Conservation (phyloP, 2,113 vertebrate species). For the Lophura nycthemera region DNA sequence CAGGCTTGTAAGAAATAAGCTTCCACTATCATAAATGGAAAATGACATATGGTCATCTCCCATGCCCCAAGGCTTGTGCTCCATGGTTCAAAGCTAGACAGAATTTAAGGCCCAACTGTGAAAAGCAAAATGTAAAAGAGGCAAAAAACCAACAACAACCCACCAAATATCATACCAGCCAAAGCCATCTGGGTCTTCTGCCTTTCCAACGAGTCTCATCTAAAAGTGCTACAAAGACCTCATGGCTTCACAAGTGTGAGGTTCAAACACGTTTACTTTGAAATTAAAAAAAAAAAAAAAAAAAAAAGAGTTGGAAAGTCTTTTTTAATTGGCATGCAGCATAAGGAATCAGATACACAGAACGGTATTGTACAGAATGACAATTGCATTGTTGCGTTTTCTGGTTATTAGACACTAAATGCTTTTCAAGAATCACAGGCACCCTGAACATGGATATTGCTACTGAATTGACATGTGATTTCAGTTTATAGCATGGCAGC, state of each 20-base stretch:
- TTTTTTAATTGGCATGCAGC: conserved; percentile 69
- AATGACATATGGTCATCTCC: conserved; percentile 42
- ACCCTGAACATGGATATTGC: conserved; percentile 76
- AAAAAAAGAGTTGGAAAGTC: conserved; percentile 53
- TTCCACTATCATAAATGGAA: conserved; percentile 37
- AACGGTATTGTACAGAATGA: conserved; percentile 29
- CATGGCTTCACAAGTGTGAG: conserved; percentile 68
- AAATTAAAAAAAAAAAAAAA: conserved; percentile 43
- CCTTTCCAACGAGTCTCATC: conserved; percentile 53
- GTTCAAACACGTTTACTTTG: conserved; percentile 56
- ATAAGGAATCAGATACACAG: conserved; percentile 60
- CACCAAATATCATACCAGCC: conserved; percentile 23
- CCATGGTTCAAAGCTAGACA: conserved; percentile 68
- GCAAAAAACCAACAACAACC: neutral
- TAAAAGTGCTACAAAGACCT: conserved; percentile 70
- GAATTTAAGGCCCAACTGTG: conserved; percentile 69
- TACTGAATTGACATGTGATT: conserved; percentile 64
- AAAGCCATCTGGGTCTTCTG: conserved; percentile 58
- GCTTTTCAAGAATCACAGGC: conserved; percentile 75
- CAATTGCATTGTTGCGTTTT: conserved; percentile 74
- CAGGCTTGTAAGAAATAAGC: conserved; percentile 52
- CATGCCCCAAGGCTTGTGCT: conserved; percentile 67
- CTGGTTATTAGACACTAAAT: conserved; percentile 70
- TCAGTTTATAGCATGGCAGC: conserved; percentile 29
- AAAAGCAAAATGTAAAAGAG: conserved; percentile 63